These are phyloP conservation scores for Volucella zonaria DNA, from an alignment of 2,888 invertebrate species.

Conservation along the genomic window DNA sequence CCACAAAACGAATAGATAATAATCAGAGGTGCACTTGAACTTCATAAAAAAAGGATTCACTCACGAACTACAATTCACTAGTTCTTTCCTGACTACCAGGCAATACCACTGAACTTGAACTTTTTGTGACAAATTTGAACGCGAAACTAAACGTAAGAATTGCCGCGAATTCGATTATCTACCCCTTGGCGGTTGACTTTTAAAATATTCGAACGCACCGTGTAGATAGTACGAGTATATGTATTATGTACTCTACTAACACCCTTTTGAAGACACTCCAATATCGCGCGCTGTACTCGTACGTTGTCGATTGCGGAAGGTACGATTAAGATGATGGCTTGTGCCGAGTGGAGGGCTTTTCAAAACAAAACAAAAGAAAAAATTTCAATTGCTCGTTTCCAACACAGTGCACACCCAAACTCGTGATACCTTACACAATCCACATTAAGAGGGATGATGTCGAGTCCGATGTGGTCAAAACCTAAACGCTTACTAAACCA, in stretches of 20 bases:
- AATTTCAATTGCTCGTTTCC: conserved; percentile 17
- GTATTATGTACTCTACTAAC: conserved; percentile 35
- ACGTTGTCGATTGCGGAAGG: conserved; percentile 38
- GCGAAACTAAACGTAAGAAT: conserved; percentile 61
- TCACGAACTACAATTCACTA: conserved; percentile 3
- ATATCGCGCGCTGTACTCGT: conserved; percentile 34
- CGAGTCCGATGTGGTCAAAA: conserved; percentile 79
- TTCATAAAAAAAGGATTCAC: conserved; percentile 15
- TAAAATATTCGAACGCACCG: conserved; percentile 36
- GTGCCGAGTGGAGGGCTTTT: conserved; percentile 29
- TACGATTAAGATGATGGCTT: background rate
- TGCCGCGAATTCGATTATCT: conserved; percentile 66
- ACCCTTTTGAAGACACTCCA: conserved; percentile 34
- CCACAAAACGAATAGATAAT: background rate
- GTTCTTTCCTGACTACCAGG: background rate
- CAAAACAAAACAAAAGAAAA: conserved; percentile 13
- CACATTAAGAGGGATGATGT: conserved; percentile 36
- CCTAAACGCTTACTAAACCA: conserved; percentile 80
- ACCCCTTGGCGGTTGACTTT: conserved; percentile 47
- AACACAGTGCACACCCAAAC: conserved; percentile 38
- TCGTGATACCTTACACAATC: background rate
- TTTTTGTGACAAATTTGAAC: conserved; percentile 61
- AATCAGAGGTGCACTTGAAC: background rate
- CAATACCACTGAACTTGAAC: conserved; percentile 59
- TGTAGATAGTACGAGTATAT: background rate